Conservation (phyloP, 2,888 invertebrate genomes). For the Tiliacea aurago region DNA sequence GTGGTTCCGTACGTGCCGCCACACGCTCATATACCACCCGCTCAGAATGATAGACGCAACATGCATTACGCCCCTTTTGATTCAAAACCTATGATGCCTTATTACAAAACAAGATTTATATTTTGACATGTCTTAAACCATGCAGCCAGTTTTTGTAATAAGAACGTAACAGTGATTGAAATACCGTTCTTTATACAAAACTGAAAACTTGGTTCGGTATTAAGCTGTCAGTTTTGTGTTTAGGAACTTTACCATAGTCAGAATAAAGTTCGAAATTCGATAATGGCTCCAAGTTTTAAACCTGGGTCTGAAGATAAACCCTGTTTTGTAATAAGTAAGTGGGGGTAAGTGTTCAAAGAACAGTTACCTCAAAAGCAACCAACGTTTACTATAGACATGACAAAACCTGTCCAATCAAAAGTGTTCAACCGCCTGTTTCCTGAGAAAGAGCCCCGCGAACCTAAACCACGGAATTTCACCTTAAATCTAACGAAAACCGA, state of each 20-base stretch:
- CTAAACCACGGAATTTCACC: conserved; percentile 84
- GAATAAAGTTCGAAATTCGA: no score
- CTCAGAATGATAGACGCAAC: conserved; percentile 71
- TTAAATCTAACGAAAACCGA: conserved; percentile 80
- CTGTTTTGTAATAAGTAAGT: no score
- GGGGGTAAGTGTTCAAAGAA: conserved; percentile 83
- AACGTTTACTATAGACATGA: conserved; percentile 83
- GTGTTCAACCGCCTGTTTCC: conserved; percentile 87
- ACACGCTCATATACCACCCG: conserved; percentile 78
- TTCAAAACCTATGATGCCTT: conserved; percentile 77
- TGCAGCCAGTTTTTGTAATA: no score
- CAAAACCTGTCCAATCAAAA: conserved; percentile 81
- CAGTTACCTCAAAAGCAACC: conserved; percentile 77
- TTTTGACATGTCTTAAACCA: no score
- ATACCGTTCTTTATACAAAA: no score
- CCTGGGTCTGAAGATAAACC: no score
- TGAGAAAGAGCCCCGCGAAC: conserved; percentile 71
- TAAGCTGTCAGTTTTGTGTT: no score
- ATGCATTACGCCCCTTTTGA: conserved; percentile 75
- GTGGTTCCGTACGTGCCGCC: conserved; percentile 84
- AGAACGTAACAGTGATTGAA: no score
- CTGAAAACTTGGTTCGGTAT: no score
- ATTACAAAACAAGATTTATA: no score
- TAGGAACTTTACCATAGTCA: no score
- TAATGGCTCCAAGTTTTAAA: no score